Base-by-base conservation (phyloP, 2,113 vertebrate genomes). In the Octodon degus region DNA sequence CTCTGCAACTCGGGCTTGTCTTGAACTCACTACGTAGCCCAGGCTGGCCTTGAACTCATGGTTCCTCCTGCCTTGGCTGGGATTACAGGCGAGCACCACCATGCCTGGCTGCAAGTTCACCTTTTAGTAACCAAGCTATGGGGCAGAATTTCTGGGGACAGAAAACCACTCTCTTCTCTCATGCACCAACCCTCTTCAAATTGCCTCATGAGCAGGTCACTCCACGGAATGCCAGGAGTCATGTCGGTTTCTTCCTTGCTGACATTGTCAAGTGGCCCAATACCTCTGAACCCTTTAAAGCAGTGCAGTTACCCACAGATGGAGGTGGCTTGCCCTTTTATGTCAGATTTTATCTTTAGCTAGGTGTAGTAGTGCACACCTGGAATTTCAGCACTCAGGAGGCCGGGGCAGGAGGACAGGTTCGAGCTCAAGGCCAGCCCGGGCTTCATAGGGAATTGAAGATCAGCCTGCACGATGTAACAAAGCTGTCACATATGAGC, bases 271-370 rank as follows among this genome's bases (percentile, higher is more conserved):
- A 94, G 96, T 95, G 89, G 94, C 43, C 76, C 83, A 89, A 76
- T 62, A 92, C 88, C 97, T 96, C 93, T 79, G 40, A 97, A 87
- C 80, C 81, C 70, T 92, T 90, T 77, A 86, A 96, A 95, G 89
- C 30, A 68, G 55, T 58, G 10, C 60, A 96, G 6, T 62, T 34
- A 97, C 70, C 40, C 37, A 43, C 80, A 67, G 88, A 93, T 67
- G 81, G 47, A 74, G 16, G 68, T 85, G 74, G 72, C 94, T 97
- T 89, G 60, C 20, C 81, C 87, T 98, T 95, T 95, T 50, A 95
- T 91, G 87, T 60, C 86, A 97, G 76, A 50, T 32, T 30, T 79
- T 50, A 79, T 50, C 43, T 50, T 50, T 50, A 50, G 43, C 76
- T 6, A 3, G 76, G 43, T 32, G 76, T 79, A 27, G 14, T 79